Conservation (phyloP, 2,113 vertebrate genomes). For the Kryptolebias marmoratus region DNA sequence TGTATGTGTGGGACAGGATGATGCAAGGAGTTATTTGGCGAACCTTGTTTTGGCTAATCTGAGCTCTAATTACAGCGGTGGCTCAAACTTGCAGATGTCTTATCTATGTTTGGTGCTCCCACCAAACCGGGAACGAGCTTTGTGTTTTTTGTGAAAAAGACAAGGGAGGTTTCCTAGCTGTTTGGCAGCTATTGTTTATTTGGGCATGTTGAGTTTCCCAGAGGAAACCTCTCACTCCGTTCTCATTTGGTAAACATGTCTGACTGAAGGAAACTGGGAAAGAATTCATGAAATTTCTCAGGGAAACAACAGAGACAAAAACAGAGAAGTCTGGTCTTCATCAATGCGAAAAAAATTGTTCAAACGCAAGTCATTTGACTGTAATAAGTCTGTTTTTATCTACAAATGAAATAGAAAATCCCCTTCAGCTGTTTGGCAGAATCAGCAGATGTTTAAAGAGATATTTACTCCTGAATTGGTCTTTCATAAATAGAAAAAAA, state of each 20-base stretch:
- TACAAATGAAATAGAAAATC: too few relatives aligned
- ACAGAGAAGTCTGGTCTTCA: not conserved
- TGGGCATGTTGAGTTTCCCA: conserved; percentile 54
- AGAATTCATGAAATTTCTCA: conserved; percentile 20
- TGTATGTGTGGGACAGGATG: conserved; percentile 14
- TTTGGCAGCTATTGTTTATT: conserved; percentile 35
- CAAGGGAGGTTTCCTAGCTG: conserved; percentile 47
- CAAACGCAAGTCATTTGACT: not conserved
- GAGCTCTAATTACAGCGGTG: conserved; percentile 36
- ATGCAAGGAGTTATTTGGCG: conserved; percentile 66
- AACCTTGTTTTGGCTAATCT: conserved; percentile 66
- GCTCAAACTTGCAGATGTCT: conserved; percentile 37
- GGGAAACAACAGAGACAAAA: not conserved
- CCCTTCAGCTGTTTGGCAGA: too few relatives aligned
- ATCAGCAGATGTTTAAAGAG: not conserved
- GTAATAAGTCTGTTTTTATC: not conserved
- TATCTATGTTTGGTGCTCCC: conserved; percentile 46
- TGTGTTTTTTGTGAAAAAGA: conserved; percentile 61
- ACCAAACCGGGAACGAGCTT: conserved; percentile 37
- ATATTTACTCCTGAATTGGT: conserved; percentile 10
- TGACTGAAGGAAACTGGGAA: conserved; percentile 36
- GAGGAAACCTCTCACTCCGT: conserved; percentile 24
- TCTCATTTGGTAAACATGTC: conserved; percentile 39
- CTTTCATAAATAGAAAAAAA: conserved; percentile 17
- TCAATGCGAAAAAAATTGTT: not conserved